Conservation (phyloP, 2,113 vertebrate genomes). For the Callionymus lyra region DNA sequence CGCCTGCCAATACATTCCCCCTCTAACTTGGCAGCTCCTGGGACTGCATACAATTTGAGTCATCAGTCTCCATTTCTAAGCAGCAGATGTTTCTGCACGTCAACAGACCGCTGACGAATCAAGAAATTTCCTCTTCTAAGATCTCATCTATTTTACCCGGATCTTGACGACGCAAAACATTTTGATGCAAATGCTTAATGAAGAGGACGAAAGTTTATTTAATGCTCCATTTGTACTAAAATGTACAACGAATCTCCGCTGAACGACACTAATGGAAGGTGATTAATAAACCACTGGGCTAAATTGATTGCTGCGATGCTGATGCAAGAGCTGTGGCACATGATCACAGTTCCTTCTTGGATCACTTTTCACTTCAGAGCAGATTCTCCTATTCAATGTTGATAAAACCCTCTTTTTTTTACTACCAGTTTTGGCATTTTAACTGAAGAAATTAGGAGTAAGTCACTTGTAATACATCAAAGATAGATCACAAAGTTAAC, state of each 20-base stretch:
- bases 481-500: too few relatives aligned
- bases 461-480: too few relatives aligned
- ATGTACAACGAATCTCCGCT: conserved; percentile 14
- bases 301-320: conserved; percentile 48
- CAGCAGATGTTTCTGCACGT: conserved; percentile 71
- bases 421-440: too few relatives aligned
- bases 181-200: conserved; percentile 18
- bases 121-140: conserved; percentile 54
- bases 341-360: conserved; percentile 1
- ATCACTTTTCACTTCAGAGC: conserved; percentile 6
- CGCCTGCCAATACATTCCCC: conserved; percentile 40
- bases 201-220: conserved; percentile 3
- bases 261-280: conserved; percentile 51
- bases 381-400: too few relatives aligned
- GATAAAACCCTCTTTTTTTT: too few relatives aligned
- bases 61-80: conserved; percentile 68
- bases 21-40: conserved; percentile 17
- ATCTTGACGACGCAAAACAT: conserved; percentile 28
- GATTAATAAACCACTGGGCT: conserved; percentile 50
- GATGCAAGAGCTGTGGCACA: conserved; percentile 19
- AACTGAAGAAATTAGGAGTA: too few relatives aligned
- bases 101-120: conserved; percentile 53
- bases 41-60: conserved; percentile 47
- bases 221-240: conserved; percentile 44
- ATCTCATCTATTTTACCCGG: conserved; percentile 30